Evolutionary conservation across 1,140 invertebrate genomes (phyloP).

Genomic region (Latrodectus geometricus): DNA sequence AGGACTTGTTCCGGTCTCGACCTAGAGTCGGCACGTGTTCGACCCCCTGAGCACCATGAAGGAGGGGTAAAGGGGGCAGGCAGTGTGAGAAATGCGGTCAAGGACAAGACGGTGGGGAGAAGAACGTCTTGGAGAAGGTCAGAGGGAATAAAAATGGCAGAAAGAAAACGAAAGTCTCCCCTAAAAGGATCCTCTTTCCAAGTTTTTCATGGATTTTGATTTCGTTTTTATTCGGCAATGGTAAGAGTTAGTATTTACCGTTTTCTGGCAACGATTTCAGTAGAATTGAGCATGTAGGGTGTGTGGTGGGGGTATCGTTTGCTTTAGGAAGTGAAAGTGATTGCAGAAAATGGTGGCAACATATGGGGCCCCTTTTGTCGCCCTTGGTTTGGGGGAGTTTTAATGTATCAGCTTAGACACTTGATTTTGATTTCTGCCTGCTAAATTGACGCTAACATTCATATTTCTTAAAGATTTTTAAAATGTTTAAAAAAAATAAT

Average conservation of each 20-base stretch:
- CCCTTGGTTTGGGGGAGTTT: no score
- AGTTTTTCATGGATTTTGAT: slow-evolving; percentile 6
- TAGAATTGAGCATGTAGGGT: neutral
- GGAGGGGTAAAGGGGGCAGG: slow-evolving; percentile 4
- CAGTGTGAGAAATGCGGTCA: slow-evolving; percentile 58
- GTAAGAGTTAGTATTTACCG: neutral
- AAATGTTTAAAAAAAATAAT: no score
- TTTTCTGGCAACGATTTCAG: slow-evolving; percentile 1
- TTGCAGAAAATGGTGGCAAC: slow-evolving; percentile 28
- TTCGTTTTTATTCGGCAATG: slow-evolving; percentile 3
- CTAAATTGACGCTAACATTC: no score
- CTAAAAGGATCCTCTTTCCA: neutral
- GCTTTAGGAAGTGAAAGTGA: slow-evolving; percentile 53
- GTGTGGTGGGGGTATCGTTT: neutral
- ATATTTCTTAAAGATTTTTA: no score
- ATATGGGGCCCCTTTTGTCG: neutral
- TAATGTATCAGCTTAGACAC: no score
- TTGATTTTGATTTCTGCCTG: no score
- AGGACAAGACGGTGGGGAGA: slow-evolving; percentile 43
- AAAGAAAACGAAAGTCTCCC: neutral
- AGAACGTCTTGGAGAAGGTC: slow-evolving; percentile 4
- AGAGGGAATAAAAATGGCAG: neutral
- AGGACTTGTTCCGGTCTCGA: slow-evolving; percentile 54
- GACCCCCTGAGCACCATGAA: slow-evolving; percentile 4
- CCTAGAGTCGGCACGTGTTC: slow-evolving; percentile 59